phyloP scores from a whole-genome alignment of 2,888 invertebrate genomes.

The Poecilus cupreus region DNA sequence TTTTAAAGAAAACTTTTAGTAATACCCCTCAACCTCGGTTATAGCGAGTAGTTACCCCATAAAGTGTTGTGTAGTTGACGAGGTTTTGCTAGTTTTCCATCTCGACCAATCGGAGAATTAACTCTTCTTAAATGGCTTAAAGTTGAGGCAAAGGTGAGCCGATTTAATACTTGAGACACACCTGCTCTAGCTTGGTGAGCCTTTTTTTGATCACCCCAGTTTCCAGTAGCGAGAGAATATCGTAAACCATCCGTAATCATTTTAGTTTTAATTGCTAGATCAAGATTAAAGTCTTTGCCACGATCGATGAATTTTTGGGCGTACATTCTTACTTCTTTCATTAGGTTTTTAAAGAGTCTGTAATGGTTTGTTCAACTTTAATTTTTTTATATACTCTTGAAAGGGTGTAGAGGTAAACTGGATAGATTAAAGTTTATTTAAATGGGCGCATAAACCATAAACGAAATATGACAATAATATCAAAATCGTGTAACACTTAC shows the following conservation, averaged over 20 bases:
- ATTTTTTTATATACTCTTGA: no score
- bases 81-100: slow-evolving; percentile 99
- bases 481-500: no score
- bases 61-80: slow-evolving; percentile 99
- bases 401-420: no score
- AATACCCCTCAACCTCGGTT: not conserved
- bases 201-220: slow-evolving; percentile 99
- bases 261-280: slow-evolving; percentile 96
- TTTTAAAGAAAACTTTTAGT: slow-evolving; percentile 20
- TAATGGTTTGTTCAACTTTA: not conserved
- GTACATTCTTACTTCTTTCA: slow-evolving; percentile 98
- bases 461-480: no score
- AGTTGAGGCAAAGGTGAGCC: slow-evolving; percentile 98
- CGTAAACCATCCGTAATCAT: slow-evolving; percentile 98
- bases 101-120: slow-evolving; percentile 99
- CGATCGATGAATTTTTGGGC: slow-evolving; percentile 99
- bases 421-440: no score
- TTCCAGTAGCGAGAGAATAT: slow-evolving; percentile 99
- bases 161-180: slow-evolving; percentile 97
- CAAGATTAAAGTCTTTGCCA: slow-evolving; percentile 98
- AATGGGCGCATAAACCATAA: no score
- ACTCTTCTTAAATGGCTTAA: slow-evolving; percentile 97
- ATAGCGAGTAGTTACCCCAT: slow-evolving; percentile 82
- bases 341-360: slow-evolving; percentile 92
- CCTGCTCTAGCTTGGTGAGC: slow-evolving; percentile 99